A percentile compares a stretch with the other conserved stretches of the same genome.
Conservation (phyloP, 1,140 invertebrate genomes). For the Asobara japonica region DNA sequence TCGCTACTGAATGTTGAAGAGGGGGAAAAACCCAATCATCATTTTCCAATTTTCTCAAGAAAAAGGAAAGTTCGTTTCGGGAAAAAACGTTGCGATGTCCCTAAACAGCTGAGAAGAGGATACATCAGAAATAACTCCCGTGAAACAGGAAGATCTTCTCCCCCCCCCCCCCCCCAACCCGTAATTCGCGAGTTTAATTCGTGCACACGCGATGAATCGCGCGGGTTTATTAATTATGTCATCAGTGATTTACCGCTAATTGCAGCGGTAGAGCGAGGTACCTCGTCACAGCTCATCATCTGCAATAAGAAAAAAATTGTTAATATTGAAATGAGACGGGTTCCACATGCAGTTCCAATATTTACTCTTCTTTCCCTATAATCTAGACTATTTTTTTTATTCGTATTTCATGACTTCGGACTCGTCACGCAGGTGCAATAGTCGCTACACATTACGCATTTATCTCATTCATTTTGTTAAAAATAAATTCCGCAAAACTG, state of each 20-base stretch:
- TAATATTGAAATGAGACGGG: neutral
- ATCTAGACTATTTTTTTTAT: neutral
- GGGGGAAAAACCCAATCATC: no score
- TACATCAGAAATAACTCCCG: neutral
- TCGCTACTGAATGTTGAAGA: no score
- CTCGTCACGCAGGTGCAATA: no score
- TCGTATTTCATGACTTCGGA: neutral
- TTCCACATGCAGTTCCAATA: neutral
- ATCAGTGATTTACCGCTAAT: constrained; percentile 27
- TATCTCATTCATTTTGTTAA: neutral
- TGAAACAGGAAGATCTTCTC: neutral
- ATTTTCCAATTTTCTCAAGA: no score
- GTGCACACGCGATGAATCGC: neutral
- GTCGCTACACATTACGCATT: no score
- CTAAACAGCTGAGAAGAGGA: neutral
- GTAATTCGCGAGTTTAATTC: neutral
- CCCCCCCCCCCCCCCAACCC: neutral
- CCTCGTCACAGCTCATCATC: neutral
- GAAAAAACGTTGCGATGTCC: no score
- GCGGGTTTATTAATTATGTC: constrained; percentile 19
- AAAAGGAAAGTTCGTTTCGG: no score
- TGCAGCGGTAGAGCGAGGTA: neutral
- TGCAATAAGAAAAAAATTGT: neutral
- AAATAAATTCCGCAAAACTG: neutral
- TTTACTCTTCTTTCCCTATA: neutral